Base-by-base conservation (phyloP, 1,140 invertebrate genomes). In the Trissolcus basalis region DNA sequence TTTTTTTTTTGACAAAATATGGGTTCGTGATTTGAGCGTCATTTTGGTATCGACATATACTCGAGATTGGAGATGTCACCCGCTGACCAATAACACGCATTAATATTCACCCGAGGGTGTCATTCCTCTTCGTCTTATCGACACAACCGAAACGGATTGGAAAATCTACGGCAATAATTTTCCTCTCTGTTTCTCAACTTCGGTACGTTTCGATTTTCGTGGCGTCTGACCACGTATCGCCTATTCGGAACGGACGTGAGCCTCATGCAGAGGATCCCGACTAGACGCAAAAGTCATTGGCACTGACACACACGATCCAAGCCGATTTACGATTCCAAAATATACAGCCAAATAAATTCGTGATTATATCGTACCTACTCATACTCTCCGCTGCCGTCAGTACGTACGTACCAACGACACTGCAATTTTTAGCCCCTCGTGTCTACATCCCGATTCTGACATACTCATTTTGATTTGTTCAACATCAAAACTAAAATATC, bases 191-290 rank as follows among this genome's bases (percentile, higher is more conserved):
- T 74, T 67, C 70, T 69, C 65, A 61, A 70, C 65, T 68, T 67
- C 39, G 55, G 32, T 45, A 47, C 56, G 59, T 36, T 73, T 70
- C 67, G 70, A 73, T 78, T 74, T 73, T 73, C 76, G 65, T 51
- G 43, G 55, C 65, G 61, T 65, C 74, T 74, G 61, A 55, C 70
- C 75, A 70, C 47, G 77, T 80, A 80, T 80, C 75, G 79, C 67
- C 64, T 69, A 80, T 78, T 71, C 71, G 67, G 68, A 53, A 68
- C 70, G 72, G 74, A 79, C 81, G 82, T 83, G 82, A 83, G 78
- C 63, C 58, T 78, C 78, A 80, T 82, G 81, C 75, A 56, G 77
- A 82, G 44, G 58, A 71, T 82, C 77, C 76, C 71, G 39, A 43
- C 65, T 49, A 70, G 67, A 71, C 65, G 68, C 76, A 79, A 80